These are phyloP conservation scores for Phainopepla nitens DNA, from an alignment of 2,113 vertebrate species.

Conservation along the genomic window DNA sequence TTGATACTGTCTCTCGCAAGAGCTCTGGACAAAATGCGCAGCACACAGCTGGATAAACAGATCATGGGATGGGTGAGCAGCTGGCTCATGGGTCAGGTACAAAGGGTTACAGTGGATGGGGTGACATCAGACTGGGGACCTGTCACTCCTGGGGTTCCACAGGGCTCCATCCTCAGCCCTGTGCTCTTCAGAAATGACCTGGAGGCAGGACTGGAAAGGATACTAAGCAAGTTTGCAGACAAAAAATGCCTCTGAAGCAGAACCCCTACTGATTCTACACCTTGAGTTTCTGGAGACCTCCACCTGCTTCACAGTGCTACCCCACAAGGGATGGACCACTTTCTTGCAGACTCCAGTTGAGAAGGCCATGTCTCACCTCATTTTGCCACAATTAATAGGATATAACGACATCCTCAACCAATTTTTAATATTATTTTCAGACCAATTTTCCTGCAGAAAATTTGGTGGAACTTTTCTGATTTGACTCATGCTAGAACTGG, in stretches of 20 bases:
- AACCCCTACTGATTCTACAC: background rate
- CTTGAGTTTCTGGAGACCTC: background rate
- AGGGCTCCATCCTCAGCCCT: background rate
- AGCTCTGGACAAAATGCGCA: background rate
- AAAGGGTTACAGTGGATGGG: background rate
- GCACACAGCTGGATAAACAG: too few species aligned
- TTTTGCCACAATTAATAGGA: background rate
- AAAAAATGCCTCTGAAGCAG: background rate
- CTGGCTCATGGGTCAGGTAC: background rate
- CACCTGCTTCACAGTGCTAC: background rate
- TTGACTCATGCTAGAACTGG: background rate
- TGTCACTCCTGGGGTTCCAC: background rate
- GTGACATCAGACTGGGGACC: background rate
- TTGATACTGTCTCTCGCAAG: accelerated
- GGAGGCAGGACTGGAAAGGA: background rate
- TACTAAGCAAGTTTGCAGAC: too few species aligned
- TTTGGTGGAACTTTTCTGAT: background rate
- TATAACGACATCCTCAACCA: background rate
- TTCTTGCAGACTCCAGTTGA: background rate
- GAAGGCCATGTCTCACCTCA: background rate
- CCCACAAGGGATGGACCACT: background rate
- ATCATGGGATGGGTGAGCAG: background rate
- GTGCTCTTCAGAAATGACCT: background rate
- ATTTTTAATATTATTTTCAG: background rate
- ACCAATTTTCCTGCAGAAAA: background rate